Evolutionary conservation across 2,888 invertebrate species (phyloP).

Genomic region (Priapulus caudatus): DNA sequence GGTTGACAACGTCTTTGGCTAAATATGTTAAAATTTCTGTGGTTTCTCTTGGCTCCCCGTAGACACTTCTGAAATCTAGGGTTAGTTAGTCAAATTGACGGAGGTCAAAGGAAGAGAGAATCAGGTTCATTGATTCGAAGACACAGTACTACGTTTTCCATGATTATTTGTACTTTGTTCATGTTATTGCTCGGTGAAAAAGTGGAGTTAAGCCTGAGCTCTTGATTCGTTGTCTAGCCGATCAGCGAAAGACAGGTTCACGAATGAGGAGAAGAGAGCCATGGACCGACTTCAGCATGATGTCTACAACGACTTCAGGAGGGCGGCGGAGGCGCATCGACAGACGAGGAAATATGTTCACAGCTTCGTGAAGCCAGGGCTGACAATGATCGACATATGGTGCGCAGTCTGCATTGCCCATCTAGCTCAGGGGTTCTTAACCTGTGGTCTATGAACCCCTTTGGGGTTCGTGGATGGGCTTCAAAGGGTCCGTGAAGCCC

Average conservation of each 20-base stretch:
- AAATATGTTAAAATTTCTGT: no score
- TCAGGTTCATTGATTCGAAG: no score
- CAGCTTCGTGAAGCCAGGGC: constrained; percentile 89
- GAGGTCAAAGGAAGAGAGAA: no score
- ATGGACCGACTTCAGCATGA: constrained; percentile 80
- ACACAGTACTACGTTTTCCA: not conserved
- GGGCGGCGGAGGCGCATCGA: constrained; percentile 95
- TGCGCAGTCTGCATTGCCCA: constrained; percentile 24
- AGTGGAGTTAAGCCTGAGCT: constrained; percentile 8
- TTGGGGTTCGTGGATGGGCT: no score
- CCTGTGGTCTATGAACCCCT: no score
- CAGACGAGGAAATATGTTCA: constrained; percentile 86
- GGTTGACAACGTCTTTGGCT: no score
- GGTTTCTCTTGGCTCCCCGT: no score
- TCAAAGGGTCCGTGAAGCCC: no score
- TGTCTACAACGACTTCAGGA: constrained; percentile 82
- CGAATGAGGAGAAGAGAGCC: constrained; percentile 56
- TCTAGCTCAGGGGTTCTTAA: no score
- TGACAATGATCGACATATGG: constrained; percentile 98
- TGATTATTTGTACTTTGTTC: constrained; percentile 6
- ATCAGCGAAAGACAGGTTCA: constrained; percentile 70
- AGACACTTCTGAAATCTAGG: no score
- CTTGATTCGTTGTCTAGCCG: constrained; percentile 37
- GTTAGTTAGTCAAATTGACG: no score
- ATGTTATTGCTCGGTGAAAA: constrained; percentile 3